Evolutionary conservation across 2,797 vertebrate genomes (phyloP).

Genomic region (Sitta carolinensis): DNA sequence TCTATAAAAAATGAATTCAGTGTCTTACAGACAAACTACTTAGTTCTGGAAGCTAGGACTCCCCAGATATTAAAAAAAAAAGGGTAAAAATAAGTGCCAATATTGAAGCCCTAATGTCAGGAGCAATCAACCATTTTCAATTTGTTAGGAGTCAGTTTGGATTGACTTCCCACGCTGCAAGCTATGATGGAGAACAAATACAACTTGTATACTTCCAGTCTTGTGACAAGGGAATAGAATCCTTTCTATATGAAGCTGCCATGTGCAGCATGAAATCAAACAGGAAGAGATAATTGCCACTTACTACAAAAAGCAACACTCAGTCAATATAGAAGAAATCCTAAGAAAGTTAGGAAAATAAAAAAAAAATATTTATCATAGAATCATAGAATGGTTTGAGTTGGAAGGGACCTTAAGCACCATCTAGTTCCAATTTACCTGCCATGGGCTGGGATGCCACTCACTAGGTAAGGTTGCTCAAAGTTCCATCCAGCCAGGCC

Average conservation of each 20-base stretch:
- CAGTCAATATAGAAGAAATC: not conserved
- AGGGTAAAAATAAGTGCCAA: rapidly evolving
- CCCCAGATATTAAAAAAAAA: not conserved
- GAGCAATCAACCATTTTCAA: not conserved
- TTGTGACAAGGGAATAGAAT: not conserved
- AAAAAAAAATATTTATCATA: not conserved
- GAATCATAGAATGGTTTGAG: not conserved
- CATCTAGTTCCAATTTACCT: not conserved
- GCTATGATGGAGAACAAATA: not conserved
- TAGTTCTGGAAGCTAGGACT: not conserved
- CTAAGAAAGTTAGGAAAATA: not conserved
- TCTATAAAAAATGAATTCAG: not conserved
- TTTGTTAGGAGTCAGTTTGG: not conserved
- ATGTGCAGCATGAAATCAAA: not conserved
- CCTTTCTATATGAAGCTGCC: not conserved
- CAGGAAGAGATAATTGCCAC: not conserved
- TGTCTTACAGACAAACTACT: not conserved
- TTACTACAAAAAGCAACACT: not conserved
- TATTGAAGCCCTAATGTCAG: not conserved
- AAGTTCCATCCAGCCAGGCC: not conserved
- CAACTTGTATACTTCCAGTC: not conserved
- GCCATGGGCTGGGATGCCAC: not conserved
- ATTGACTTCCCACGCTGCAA: not conserved
- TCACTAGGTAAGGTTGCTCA: not conserved
- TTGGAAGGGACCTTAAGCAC: not conserved